These are phyloP conservation scores for Ranitomeya imitator DNA, from an alignment of 2,113 vertebrate species.

Conservation along the genomic window DNA sequence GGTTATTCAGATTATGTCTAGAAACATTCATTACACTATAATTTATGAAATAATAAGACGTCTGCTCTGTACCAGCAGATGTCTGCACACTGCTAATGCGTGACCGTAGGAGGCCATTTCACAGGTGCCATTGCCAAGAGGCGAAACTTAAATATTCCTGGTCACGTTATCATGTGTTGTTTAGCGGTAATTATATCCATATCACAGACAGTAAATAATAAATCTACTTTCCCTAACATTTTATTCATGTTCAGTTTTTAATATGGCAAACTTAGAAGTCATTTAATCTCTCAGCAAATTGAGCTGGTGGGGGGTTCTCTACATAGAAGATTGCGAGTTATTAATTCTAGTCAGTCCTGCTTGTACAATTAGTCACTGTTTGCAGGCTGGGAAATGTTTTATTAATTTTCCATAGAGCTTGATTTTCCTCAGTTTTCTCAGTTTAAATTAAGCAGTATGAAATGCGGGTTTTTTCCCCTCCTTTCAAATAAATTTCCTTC, in stretches of 20 bases:
- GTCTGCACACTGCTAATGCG: slow-evolving; percentile 2
- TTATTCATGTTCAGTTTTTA: slow-evolving; percentile 89
- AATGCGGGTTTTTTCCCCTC: slow-evolving; percentile 76
- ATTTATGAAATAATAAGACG: slow-evolving; percentile 9
- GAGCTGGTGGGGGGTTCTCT: slow-evolving; percentile 85
- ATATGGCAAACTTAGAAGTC: slow-evolving; percentile 91
- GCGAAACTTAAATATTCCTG: slow-evolving; percentile 78
- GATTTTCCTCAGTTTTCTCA: slow-evolving; percentile 85
- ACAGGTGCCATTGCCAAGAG: slow-evolving; percentile 66
- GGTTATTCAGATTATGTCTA: slow-evolving; percentile 19
- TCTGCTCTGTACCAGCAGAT: background rate
- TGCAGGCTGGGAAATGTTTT: slow-evolving; percentile 85
- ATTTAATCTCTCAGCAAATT: slow-evolving; percentile 92
- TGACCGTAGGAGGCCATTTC: slow-evolving; percentile 21
- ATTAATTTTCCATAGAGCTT: slow-evolving; percentile 84
- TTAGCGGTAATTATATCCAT: slow-evolving; percentile 92
- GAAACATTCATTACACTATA: slow-evolving; percentile 5
- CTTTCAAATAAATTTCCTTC: slow-evolving; percentile 84
- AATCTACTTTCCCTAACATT: slow-evolving; percentile 83
- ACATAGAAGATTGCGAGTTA: slow-evolving; percentile 86
- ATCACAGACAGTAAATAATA: slow-evolving; percentile 94
- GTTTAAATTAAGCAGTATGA: slow-evolving; percentile 87
- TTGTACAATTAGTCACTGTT: slow-evolving; percentile 90
- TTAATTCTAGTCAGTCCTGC: slow-evolving; percentile 89
- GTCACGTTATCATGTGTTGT: slow-evolving; percentile 83